Conservation (phyloP, 2,888 invertebrate genomes). For the Drosophila barbarae region DNA sequence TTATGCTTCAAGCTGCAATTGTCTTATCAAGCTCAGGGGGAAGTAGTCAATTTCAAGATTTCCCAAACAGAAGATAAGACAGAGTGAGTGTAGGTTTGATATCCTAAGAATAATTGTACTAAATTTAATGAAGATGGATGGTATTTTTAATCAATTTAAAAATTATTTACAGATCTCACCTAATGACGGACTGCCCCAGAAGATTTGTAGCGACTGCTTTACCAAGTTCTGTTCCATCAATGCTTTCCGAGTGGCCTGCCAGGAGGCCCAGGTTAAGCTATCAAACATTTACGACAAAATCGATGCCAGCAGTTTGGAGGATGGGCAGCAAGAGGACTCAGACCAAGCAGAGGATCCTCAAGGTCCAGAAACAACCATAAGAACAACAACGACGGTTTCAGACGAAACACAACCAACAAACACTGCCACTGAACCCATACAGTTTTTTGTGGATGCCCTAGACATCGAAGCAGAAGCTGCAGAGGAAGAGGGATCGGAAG, state of each 20-base stretch:
- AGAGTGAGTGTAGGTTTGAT: not conserved
- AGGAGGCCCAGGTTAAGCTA: slow-evolving; percentile 72
- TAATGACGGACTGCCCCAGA: slow-evolving; percentile 75
- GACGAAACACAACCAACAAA: slow-evolving; percentile 42
- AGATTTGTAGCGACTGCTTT: slow-evolving; percentile 76
- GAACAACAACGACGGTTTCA: slow-evolving; percentile 40
- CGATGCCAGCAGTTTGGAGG: slow-evolving; percentile 68
- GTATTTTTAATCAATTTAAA: not conserved
- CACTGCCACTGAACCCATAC: slow-evolving; percentile 65
- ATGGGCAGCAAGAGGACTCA: slow-evolving; percentile 39
- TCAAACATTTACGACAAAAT: slow-evolving; percentile 76
- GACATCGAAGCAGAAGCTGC: slow-evolving; percentile 18
- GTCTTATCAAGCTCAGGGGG: not conserved
- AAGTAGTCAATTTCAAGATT: not conserved
- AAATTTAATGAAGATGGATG: too few relatives aligned
- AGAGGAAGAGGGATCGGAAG: slow-evolving; percentile 1
- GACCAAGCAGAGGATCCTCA: slow-evolving; percentile 13
- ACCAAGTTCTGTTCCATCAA: slow-evolving; percentile 73
- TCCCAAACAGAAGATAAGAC: not conserved
- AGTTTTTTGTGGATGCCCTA: slow-evolving; percentile 48
- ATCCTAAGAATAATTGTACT: not conserved
- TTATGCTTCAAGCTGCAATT: not conserved
- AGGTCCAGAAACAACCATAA: slow-evolving; percentile 3
- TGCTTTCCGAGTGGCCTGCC: slow-evolving; percentile 70
- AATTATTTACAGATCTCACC: slow-evolving; percentile 60